Evolutionary conservation across 2,888 invertebrate genomes (phyloP).

Genomic region (Tineola bisselliella): DNA sequence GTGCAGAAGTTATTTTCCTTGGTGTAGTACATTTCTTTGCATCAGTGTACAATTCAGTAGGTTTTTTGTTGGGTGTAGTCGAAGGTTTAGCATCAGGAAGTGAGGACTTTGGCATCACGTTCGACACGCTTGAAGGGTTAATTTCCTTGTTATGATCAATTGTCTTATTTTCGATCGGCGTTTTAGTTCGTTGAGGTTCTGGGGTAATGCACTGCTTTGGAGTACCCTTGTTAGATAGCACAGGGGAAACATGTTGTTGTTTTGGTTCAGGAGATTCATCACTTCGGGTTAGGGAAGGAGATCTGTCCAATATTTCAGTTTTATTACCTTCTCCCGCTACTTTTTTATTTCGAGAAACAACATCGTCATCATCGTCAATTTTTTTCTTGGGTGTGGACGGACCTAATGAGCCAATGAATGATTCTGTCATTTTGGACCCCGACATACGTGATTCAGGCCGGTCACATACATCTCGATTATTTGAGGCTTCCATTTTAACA

Average conservation of each 20-base stretch:
- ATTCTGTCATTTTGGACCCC: constrained; percentile 60
- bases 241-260: constrained; percentile 28
- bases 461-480: constrained; percentile 40
- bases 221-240: constrained; percentile 29
- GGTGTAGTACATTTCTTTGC: constrained; percentile 46
- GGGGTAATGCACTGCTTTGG: constrained; percentile 30
- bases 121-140: constrained; percentile 23
- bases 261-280: constrained; percentile 61
- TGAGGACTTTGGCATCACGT: constrained; percentile 28
- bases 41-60: constrained; percentile 45
- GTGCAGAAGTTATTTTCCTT: constrained; percentile 49
- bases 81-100: constrained; percentile 20
- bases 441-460: constrained; percentile 57
- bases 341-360: constrained; percentile 43
- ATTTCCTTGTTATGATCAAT: constrained; percentile 28
- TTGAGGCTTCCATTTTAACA: constrained; percentile 41
- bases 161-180: constrained; percentile 38
- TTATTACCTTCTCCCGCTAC: constrained; percentile 30
- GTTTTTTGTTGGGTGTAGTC: constrained; percentile 34
- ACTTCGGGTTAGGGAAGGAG: constrained; percentile 58
- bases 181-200: constrained; percentile 49
- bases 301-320: constrained; percentile 49
- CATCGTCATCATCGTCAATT: constrained; percentile 55
- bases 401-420: constrained; percentile 53
- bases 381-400: constrained; percentile 42